phyloP scores from a whole-genome alignment of 2,888 invertebrate species.

The Rosalia funebris region DNA sequence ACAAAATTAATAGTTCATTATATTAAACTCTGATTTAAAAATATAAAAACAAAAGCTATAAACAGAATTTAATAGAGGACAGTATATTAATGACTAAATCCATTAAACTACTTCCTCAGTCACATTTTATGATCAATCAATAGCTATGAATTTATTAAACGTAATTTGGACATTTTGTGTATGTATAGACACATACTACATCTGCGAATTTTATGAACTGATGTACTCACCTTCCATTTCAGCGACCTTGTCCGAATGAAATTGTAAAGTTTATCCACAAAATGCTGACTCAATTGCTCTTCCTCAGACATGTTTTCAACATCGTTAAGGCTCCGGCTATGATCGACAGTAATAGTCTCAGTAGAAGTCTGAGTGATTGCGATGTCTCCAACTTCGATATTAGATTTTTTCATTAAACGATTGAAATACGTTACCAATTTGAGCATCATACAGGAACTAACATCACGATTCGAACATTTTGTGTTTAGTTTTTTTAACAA shows the following conservation, averaged over 20 bases:
- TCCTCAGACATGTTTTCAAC: constrained; percentile 66
- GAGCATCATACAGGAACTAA: constrained; percentile 84
- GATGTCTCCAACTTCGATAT: constrained; percentile 79
- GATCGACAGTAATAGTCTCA: constrained; percentile 65
- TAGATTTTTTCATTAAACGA: constrained; percentile 80
- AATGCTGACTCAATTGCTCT: constrained; percentile 69
- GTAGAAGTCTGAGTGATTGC: constrained; percentile 75
- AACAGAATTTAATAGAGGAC: too few species aligned
- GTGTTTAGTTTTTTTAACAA: constrained; percentile 79
- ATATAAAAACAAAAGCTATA: too few species aligned
- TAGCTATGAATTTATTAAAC: too few species aligned
- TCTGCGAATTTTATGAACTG: too few species aligned
- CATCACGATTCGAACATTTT: constrained; percentile 81
- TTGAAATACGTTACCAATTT: constrained; percentile 86
- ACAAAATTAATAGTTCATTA: too few species aligned
- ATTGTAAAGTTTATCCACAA: constrained; percentile 79
- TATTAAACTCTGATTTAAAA: too few species aligned
- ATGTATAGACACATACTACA: too few species aligned
- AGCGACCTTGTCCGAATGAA: constrained; percentile 81
- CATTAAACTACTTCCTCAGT: too few species aligned
- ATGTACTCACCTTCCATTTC: constrained; percentile 76
- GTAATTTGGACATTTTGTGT: too few species aligned
- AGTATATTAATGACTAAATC: too few species aligned
- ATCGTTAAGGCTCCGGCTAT: constrained; percentile 58
- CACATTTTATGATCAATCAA: too few species aligned